Evolutionary conservation across 2,888 invertebrate genomes (phyloP), one percentile per base, ranked within the genome.

Genomic region (Drosophila nr. medialis): DNA sequence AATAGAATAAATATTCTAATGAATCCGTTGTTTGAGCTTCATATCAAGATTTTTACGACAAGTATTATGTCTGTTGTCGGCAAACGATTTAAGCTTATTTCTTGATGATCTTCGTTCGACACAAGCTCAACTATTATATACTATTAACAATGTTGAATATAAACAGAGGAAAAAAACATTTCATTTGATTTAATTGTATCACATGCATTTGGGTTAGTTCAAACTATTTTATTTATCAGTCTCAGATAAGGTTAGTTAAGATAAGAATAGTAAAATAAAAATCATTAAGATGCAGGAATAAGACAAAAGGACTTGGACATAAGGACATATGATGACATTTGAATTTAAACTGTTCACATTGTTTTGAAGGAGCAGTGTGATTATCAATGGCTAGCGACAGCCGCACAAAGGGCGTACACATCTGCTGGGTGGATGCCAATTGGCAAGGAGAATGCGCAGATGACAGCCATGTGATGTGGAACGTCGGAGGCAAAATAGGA

Each of bases 371-470:
- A 2, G 42, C 11, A 11, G 21, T 21, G 5, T 24, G 45, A 15
- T 45, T 15, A 24, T 24, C 10, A 49, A 27, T 18, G 18, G 18
- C 36, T 36, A 40, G 40, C 49, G 59, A 50, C 36, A 30, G 24
- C 24, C 34, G 49, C 67, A 40, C 40, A 51, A 50, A 51, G 40
- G 64, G n/a, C 64, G 64, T 53, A 59, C 58, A 70, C 74, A 65
- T 59, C 79, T 59, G 70, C 36, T 55, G 38, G 55, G n/a, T 38
- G 55, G n/a, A 29, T 60, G 69, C 65, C 65, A 74, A 75, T 64
- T 49, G 71, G 49, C 68, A 68, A 62, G 75, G 50, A 48, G 78
- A 53, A 67, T 40, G 50, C 36, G 60, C 66, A 34, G 42, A 45
- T 65, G 65, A 65, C 67, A 66, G 53, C 24, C 38, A 24, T 54